These are phyloP conservation scores for Delichon dasypus DNA, from an alignment of 2,797 vertebrate species.

Conservation along the genomic window DNA sequence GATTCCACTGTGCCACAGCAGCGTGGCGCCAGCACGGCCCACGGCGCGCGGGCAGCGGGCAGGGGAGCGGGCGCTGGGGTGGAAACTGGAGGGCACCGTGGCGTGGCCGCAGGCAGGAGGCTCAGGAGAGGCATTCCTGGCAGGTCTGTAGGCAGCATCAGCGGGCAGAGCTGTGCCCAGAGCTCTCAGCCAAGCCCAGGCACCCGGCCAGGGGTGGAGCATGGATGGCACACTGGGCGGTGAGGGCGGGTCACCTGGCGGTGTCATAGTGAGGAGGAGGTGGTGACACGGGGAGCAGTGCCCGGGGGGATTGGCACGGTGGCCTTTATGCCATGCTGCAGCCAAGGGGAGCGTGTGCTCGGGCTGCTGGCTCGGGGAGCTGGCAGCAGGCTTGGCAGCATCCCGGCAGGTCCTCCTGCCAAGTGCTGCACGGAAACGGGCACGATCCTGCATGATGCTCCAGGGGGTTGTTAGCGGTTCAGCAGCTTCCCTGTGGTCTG, in stretches of 20 bases:
- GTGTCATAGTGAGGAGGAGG: not conserved
- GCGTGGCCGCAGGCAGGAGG: no score
- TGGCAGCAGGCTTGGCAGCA: not conserved
- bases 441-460: not conserved
- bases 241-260: not conserved
- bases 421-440: accelerated
- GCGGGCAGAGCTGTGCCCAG: accelerated
- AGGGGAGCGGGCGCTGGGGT: not conserved
- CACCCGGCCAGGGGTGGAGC: not conserved
- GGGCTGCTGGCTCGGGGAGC: not conserved
- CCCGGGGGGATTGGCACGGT: accelerated
- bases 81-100: not conserved
- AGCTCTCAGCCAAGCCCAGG: not conserved
- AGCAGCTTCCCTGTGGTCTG: not conserved
- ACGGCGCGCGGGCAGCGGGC: accelerated
- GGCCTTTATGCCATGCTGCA: not conserved
- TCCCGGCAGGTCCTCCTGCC: not conserved
- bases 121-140: not conserved
- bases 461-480: not conserved
- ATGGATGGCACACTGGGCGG: not conserved
- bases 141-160: accelerated
- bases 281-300: not conserved
- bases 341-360: not conserved
- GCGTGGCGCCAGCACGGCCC: not conserved
- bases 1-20: not conserved